Conservation (phyloP, 2,113 vertebrate species). For the Phoxinus phoxinus region DNA sequence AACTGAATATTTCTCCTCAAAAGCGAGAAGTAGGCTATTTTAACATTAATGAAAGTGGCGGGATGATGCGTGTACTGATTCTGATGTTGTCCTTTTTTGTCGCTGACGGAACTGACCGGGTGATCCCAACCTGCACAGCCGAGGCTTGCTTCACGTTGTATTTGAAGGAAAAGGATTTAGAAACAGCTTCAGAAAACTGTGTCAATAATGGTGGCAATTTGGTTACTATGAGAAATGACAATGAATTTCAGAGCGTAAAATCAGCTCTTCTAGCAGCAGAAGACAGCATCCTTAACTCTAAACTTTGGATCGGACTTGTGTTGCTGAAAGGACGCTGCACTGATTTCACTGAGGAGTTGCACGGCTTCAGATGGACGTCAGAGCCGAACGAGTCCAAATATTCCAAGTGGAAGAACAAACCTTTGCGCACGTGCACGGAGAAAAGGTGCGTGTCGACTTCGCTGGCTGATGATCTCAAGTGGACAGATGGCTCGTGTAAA, state of each 20-base stretch:
- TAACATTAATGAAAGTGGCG: slow-evolving; percentile 37
- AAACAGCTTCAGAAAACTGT: slow-evolving; percentile 61
- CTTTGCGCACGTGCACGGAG: slow-evolving; percentile 68
- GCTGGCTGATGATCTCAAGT: slow-evolving; percentile 57
- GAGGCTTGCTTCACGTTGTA: slow-evolving; percentile 72
- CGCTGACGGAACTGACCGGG: slow-evolving; percentile 40
- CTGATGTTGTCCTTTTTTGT: slow-evolving; percentile 58
- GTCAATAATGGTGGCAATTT: slow-evolving; percentile 71
- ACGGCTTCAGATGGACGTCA: slow-evolving; percentile 74
- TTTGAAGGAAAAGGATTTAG: slow-evolving; percentile 54
- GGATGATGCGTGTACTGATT: slow-evolving; percentile 66
- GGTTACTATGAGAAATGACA: slow-evolving; percentile 65
- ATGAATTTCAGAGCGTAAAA: slow-evolving; percentile 65
- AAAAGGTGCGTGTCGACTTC: slow-evolving; percentile 70
- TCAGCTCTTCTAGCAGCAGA: slow-evolving; percentile 59
- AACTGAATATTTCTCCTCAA: slow-evolving; percentile 23
- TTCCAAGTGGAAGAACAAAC: slow-evolving; percentile 73
- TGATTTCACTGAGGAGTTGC: slow-evolving; percentile 42
- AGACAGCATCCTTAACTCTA: not conserved
- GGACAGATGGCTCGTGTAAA: slow-evolving; percentile 66
- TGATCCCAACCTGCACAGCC: slow-evolving; percentile 63
- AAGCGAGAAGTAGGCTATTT: not conserved
- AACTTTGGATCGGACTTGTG: slow-evolving; percentile 75
- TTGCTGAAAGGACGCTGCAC: slow-evolving; percentile 62
- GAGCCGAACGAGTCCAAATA: slow-evolving; percentile 62